Conservation (phyloP, 1,140 invertebrate species). For the Microplitis mediator region DNA sequence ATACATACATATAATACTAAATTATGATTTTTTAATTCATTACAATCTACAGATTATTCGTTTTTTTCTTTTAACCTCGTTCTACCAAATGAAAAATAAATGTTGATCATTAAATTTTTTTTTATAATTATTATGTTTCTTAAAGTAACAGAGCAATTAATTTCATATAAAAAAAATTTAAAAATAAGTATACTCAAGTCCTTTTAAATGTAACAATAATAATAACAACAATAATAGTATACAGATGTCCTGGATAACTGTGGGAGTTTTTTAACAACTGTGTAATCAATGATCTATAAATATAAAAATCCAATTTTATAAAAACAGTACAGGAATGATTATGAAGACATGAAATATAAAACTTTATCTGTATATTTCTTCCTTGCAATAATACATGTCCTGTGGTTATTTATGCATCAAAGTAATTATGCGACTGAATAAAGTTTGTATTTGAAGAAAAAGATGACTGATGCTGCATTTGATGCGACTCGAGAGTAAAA, state of each 20-base stretch:
- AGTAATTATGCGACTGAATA: conserved; percentile 4
- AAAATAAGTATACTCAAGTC: too few species aligned
- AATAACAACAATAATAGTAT: too few species aligned
- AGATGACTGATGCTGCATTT: conserved; percentile 51
- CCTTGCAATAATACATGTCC: neutral
- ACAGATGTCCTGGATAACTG: too few species aligned
- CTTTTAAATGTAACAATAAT: too few species aligned
- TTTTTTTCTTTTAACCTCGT: neutral
- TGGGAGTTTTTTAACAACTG: too few species aligned
- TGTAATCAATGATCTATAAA: too few species aligned
- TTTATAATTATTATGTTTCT: neutral
- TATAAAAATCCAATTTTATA: neutral
- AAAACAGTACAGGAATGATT: neutral
- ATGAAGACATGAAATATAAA: conserved; percentile 21
- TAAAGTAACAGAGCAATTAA: too few species aligned
- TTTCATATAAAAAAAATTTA: too few species aligned
- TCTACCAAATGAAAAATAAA: neutral
- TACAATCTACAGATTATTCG: neutral
- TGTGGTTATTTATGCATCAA: neutral
- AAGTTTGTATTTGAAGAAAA: conserved; percentile 42
- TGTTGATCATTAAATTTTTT: too few species aligned
- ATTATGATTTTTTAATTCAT: neutral
- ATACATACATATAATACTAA: neutral
- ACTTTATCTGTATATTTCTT: conserved; percentile 16
- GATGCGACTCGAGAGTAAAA: conserved; percentile 2